Evolutionary conservation across 2,888 invertebrate species (phyloP).

Genomic region (Balanococcus diminutus): DNA sequence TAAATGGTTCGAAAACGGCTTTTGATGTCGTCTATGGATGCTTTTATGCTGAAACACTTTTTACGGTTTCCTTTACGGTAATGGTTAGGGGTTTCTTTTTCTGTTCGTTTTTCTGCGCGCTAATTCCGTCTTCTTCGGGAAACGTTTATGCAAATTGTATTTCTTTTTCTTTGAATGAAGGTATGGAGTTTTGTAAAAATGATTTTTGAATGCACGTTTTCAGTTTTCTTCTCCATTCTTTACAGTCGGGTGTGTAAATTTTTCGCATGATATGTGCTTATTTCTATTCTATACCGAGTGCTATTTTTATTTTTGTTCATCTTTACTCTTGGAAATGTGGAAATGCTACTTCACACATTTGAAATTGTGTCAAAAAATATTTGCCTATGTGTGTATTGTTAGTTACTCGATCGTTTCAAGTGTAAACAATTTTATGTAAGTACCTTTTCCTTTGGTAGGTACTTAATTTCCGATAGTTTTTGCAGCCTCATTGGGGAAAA

Average conservation of each 20-base stretch:
- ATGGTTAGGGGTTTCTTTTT: slow-evolving; percentile 39
- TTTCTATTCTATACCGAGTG: too few species aligned
- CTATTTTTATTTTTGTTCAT: too few species aligned
- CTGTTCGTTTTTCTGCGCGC: slow-evolving; percentile 12
- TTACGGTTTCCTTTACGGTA: slow-evolving; percentile 52
- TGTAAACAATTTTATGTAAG: too few species aligned
- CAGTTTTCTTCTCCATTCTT: background rate
- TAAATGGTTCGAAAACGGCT: slow-evolving; percentile 50
- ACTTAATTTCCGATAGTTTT: too few species aligned
- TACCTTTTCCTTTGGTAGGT: too few species aligned
- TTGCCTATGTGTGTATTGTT: too few species aligned
- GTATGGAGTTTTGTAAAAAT: background rate
- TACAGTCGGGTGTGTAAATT: background rate
- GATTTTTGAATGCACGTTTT: background rate
- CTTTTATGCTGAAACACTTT: slow-evolving; percentile 38
- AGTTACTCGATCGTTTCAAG: too few species aligned
- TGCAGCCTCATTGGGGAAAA: too few species aligned
- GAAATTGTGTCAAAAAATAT: too few species aligned
- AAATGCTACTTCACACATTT: too few species aligned
- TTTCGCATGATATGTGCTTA: too few species aligned
- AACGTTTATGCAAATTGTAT: slow-evolving; percentile 44
- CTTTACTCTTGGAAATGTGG: too few species aligned
- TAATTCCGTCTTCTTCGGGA: slow-evolving; percentile 49
- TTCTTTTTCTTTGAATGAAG: background rate
- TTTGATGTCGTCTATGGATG: slow-evolving; percentile 43